Base-by-base conservation (phyloP, 1,140 invertebrate species). In the Papilio glaucus region DNA sequence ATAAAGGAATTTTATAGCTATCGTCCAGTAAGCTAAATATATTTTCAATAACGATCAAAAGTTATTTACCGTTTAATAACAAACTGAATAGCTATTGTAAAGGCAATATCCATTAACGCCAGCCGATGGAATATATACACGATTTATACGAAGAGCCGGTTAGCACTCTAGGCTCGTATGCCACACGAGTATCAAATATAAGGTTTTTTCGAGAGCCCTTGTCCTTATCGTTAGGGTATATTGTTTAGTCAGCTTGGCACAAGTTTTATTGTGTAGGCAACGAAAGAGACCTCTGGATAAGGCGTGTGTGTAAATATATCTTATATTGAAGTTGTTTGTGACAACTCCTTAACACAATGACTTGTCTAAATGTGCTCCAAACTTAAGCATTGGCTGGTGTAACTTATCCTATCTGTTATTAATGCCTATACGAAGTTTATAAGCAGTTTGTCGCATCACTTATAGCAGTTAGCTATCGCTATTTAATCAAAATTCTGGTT, bases 131-230 rank as follows among this genome's bases (percentile, higher is more conserved):
- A 15, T 42, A 49, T 67, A 45, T 26, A 21, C 13, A 37, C 29
- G 38, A 42, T 67, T 49, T 68, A 49, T 74, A 63, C 49, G 5
- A 70, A 74, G 72, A 70, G 72, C 18, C 60, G 45, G 42, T 63
- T 71, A 62, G 45, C 61, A 37, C 67, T 57, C 9, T 18, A 49
- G 21, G 33, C 63, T 24, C 61, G 53, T 69, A 15, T 39, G n/a
- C 9, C 21, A 6, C 26, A 62, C 60, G 12, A 70, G 76, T 72
- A 70, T 57, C 71, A 74, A 77, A 74, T 74, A 72, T 77, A 72
- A 71, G 69, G 65, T 70, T 72, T 77, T 74, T 71, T 71, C 45
- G 57, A 75, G 76, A 21, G 71, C 45, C 24, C 74, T 78, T 71
- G 60, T 67, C 72, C 72, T 45, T 73, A 73, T 67, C 70, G 41